Conservation (phyloP, 2,797 vertebrate species). For the Cygnus olor region DNA sequence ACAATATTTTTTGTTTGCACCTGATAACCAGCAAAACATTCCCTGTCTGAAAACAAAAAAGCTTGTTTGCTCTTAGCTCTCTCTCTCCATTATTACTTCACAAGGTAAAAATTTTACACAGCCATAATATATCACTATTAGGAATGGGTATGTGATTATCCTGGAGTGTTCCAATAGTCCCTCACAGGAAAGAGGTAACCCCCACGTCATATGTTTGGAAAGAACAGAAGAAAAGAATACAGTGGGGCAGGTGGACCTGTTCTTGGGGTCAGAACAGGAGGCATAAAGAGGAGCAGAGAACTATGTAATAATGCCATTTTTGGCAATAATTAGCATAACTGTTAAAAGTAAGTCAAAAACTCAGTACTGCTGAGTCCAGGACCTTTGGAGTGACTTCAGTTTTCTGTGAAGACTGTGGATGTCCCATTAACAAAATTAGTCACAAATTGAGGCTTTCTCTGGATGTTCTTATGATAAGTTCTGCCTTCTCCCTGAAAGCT, state of each 20-base stretch:
- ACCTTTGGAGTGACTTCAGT: neutral
- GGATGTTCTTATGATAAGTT: neutral
- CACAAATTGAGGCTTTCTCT: neutral
- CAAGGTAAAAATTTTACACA: neutral
- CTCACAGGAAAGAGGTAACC: neutral
- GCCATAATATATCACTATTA: neutral
- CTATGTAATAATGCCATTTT: neutral
- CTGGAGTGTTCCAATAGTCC: neutral
- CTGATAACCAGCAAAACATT: neutral
- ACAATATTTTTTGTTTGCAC: neutral
- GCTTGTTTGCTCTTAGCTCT: neutral
- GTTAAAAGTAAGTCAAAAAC: neutral
- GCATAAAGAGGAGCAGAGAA: neutral
- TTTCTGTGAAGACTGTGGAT: neutral
- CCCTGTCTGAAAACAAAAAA: neutral
- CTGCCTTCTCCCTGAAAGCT: neutral
- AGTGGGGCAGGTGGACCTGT: neutral
- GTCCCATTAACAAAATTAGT: neutral
- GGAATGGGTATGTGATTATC: neutral
- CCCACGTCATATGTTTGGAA: neutral
- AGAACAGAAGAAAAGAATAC: neutral
- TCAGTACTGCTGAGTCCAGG: neutral
- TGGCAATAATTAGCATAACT: neutral
- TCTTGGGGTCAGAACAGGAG: neutral
- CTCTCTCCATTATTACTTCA: neutral